Percentiles rank a stretch among this genome's conserved stretches.
Evolutionary conservation across 2,113 vertebrate species (phyloP).

Genomic region (Campylorhamphus procurvoides): DNA sequence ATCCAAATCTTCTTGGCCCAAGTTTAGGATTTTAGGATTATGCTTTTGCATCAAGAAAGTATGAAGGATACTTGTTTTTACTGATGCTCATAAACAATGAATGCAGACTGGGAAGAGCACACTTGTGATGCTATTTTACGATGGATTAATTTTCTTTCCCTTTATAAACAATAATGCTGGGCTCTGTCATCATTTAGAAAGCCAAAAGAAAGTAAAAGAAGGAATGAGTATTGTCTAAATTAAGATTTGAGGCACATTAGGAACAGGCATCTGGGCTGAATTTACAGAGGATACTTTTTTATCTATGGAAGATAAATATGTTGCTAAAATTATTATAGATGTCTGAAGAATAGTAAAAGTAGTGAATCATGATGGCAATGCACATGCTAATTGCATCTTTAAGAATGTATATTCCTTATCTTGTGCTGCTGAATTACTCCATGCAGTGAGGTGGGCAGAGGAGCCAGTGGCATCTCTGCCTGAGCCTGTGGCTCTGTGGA

Average conservation of each 20-base stretch:
- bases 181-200: conserved; percentile 40
- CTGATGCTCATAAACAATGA: neutral
- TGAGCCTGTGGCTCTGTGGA: neutral
- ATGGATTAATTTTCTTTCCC: conserved; percentile 17
- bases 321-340: neutral
- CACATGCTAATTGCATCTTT: neutral
- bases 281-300: neutral
- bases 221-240: neutral
- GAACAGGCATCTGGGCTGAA: conserved; percentile 9
- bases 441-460: neutral
- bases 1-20: conserved; percentile 49
- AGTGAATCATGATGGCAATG: neutral
- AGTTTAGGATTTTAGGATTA: conserved; percentile 48
- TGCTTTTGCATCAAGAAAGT: conserved; percentile 49
- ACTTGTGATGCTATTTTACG: neutral
- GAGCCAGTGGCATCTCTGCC: neutral
- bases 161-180: conserved; percentile 39
- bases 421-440: neutral
- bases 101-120: neutral
- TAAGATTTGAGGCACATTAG: conserved; percentile 36
- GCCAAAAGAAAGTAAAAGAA: conserved; percentile 41
- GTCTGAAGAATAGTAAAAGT: neutral
- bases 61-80: conserved; percentile 15
- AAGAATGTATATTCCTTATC: neutral
- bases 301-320: neutral